Percentiles rank a stretch among this genome's conserved stretches.
Conservation (phyloP, 2,113 vertebrate species). For the Cavia aperea region DNA sequence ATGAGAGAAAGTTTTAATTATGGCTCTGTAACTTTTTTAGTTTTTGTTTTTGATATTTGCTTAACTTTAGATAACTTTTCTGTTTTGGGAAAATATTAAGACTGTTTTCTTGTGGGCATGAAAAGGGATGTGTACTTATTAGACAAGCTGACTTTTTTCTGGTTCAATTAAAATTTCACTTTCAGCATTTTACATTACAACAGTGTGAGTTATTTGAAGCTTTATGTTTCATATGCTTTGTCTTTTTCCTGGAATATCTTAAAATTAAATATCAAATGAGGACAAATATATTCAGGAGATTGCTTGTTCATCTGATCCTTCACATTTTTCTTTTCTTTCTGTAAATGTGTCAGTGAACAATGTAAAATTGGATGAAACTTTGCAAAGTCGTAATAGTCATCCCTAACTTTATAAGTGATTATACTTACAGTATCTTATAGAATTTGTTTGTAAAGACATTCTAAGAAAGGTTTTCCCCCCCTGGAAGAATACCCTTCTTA, state of each 20-base stretch:
- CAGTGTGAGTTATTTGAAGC: not conserved
- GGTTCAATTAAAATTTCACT: slow-evolving; percentile 34
- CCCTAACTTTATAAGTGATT: not conserved
- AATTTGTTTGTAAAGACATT: not conserved
- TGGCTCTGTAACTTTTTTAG: not conserved
- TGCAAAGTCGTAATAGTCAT: not conserved
- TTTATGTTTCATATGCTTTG: not conserved
- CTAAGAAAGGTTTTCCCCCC: not conserved
- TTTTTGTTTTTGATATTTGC: not conserved
- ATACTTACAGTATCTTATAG: not conserved
- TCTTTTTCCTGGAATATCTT: slow-evolving; percentile 31
- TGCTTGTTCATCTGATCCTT: not conserved
- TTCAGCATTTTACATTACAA: not conserved
- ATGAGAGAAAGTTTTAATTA: not conserved
- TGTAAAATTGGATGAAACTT: not conserved
- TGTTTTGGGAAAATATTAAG: slow-evolving; percentile 28
- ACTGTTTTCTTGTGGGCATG: slow-evolving; percentile 48
- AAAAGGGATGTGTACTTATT: slow-evolving; percentile 27
- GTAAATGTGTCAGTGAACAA: not conserved
- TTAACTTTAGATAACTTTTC: slow-evolving; percentile 7
- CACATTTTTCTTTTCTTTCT: not conserved
- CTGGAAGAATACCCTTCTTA: not conserved
- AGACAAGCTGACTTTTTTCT: slow-evolving; percentile 41
- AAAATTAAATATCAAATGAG: slow-evolving; percentile 27
- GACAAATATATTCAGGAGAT: not conserved